Percentiles rank a stretch among this genome's conserved stretches.
Evolutionary conservation across 2,888 invertebrate genomes (phyloP).

Genomic region (Drosophila parthenogenetica): DNA sequence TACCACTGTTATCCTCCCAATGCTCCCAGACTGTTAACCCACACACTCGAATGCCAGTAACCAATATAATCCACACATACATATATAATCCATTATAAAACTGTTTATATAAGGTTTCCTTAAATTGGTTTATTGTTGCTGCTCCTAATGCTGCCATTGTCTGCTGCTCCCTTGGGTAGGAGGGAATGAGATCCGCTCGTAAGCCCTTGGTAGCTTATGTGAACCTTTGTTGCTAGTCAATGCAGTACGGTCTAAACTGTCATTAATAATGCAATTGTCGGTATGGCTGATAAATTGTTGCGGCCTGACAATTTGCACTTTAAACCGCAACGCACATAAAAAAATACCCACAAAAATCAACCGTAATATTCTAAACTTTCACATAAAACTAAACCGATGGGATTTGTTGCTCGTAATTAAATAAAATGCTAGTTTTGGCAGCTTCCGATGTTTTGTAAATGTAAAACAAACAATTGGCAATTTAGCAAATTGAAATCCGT

Average conservation of each 20-base stretch:
- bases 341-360: conserved; percentile 3
- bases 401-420: conserved; percentile 19
- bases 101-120: conserved; percentile 78
- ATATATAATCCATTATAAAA: conserved; percentile 72
- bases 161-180: not conserved
- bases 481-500: conserved; percentile 39
- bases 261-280: conserved; percentile 75
- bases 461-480: conserved; percentile 17
- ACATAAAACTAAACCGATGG: conserved; percentile 7
- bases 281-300: conserved; percentile 70
- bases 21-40: not conserved
- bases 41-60: not conserved
- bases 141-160: conserved; percentile 5
- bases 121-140: conserved; percentile 78
- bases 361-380: conserved; percentile 8
- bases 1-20: conserved; percentile 24
- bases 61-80: conserved; percentile 33
- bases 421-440: conserved; percentile 24
- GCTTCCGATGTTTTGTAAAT: not conserved
- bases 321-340: conserved; percentile 46
- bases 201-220: conserved; percentile 37
- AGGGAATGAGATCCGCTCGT: conserved; percentile 5
- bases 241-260: conserved; percentile 62
- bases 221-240: conserved; percentile 21
- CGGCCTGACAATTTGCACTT: conserved; percentile 66